These are phyloP conservation scores for Aspiorhynchus laticeps DNA, from an alignment of 2,113 vertebrate genomes.

Conservation along the genomic window DNA sequence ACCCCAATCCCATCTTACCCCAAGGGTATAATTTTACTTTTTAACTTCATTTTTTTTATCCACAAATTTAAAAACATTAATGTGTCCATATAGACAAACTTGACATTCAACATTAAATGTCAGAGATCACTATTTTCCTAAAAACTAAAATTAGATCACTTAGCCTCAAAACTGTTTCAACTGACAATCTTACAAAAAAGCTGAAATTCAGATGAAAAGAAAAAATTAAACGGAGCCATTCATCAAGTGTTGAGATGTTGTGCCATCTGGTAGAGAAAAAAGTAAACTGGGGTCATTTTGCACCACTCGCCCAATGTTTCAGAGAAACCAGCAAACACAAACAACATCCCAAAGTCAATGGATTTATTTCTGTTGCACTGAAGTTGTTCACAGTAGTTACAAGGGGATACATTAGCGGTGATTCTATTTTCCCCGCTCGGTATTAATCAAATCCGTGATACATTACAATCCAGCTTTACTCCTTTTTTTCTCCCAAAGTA, in stretches of 20 bases:
- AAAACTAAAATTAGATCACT: neutral
- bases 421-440: constrained; percentile 76
- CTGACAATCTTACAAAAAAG: neutral
- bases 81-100: neutral
- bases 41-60: neutral
- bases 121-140: neutral
- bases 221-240: neutral
- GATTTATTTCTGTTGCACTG: constrained; percentile 96
- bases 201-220: neutral
- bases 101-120: neutral
- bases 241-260: neutral
- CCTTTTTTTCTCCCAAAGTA: constrained; percentile 79
- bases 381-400: constrained; percentile 95
- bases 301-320: neutral
- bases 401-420: constrained; percentile 84
- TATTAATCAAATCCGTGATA: constrained; percentile 63
- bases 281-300: neutral
- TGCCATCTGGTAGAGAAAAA: neutral
- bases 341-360: constrained; percentile 79
- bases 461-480: constrained; percentile 68
- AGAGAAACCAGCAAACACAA: constrained; percentile 48
- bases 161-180: neutral
- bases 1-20: neutral
- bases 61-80: neutral
- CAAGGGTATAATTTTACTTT: neutral